These are phyloP conservation scores for Amiota communis DNA, from an alignment of 2,888 invertebrate genomes.

Conservation along the genomic window DNA sequence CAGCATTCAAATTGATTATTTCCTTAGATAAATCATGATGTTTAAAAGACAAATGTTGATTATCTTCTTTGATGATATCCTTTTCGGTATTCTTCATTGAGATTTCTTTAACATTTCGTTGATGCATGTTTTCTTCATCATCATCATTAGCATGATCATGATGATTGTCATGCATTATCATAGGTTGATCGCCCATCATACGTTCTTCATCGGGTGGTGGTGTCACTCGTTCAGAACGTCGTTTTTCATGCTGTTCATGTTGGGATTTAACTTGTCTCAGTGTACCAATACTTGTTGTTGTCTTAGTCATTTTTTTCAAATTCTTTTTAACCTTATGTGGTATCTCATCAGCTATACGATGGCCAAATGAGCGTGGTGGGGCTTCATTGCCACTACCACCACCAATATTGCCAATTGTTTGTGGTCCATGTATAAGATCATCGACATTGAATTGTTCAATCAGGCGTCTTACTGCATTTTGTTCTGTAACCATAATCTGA, in stretches of 20 bases:
- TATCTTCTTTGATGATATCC: too few relatives aligned
- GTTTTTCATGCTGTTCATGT: conserved; percentile 32
- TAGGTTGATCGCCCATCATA: conserved; percentile 73
- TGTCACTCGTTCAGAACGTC: conserved; percentile 29
- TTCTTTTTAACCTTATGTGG: conserved; percentile 69
- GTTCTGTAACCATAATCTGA: conserved; percentile 10
- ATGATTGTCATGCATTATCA: conserved; percentile 49
- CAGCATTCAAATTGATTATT: conserved; percentile 29
- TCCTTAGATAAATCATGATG: neutral
- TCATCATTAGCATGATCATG: neutral
- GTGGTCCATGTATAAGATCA: conserved; percentile 53
- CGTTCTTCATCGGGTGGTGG: conserved; percentile 50
- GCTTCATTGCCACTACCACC: too few relatives aligned
- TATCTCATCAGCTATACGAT: conserved; percentile 44
- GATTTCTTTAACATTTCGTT: too few relatives aligned
- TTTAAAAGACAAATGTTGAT: neutral
- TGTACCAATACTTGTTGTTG: conserved; percentile 46
- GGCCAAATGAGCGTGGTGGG: too few relatives aligned
- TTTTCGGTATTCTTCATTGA: too few relatives aligned
- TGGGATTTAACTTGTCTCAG: conserved; percentile 39
- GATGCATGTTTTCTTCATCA: neutral
- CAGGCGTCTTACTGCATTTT: conserved; percentile 53
- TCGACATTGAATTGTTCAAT: conserved; percentile 69
- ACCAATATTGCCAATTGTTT: conserved; percentile 56
- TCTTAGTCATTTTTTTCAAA: conserved; percentile 61